Evolutionary conservation across 2,113 vertebrate genomes (phyloP).

Genomic region (Furnarius figulus): DNA sequence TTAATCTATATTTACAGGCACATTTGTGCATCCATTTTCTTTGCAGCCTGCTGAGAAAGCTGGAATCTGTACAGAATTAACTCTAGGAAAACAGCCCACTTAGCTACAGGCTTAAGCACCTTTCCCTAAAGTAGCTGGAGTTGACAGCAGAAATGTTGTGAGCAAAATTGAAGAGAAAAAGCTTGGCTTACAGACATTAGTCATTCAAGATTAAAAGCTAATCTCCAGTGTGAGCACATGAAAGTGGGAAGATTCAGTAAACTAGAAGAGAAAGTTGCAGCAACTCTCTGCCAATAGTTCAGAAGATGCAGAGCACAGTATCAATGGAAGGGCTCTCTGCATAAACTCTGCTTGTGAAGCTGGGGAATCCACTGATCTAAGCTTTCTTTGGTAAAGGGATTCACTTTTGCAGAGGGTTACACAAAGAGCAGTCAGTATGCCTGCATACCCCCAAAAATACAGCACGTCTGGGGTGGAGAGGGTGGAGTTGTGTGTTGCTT

Average conservation of each 20-base stretch:
- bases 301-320: not conserved
- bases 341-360: not conserved
- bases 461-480: not conserved
- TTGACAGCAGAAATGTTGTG: not conserved
- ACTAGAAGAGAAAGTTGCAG: not conserved
- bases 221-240: not conserved
- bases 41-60: not conserved
- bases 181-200: not conserved
- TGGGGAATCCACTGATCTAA: not conserved
- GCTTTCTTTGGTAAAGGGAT: not conserved
- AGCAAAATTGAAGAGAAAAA: not conserved
- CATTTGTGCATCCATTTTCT: not conserved
- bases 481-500: not conserved
- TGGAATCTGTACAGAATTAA: not conserved
- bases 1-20: not conserved
- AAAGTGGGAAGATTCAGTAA: not conserved
- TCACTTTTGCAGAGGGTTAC: not conserved
- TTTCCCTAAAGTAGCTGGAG: not conserved
- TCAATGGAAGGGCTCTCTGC: not conserved
- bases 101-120: not conserved
- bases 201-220: not conserved
- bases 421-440: not conserved
- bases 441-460: not conserved
- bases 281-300: not conserved
- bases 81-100: not conserved